Conservation (phyloP, 2,888 invertebrate genomes). For the Apotomis turbidana region DNA sequence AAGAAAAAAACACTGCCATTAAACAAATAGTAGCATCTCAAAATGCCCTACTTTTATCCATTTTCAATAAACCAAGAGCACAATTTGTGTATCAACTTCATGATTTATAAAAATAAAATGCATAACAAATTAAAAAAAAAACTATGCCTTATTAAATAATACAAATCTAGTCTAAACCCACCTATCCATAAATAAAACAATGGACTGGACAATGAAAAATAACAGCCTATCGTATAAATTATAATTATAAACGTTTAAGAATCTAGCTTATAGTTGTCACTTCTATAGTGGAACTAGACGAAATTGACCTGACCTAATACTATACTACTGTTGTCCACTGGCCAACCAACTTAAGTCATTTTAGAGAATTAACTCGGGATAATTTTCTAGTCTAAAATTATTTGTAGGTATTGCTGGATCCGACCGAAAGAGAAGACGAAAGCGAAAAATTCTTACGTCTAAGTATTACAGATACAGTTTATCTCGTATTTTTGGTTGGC, state of each 20-base stretch:
- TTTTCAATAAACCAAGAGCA: constrained; percentile 15
- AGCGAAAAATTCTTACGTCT: constrained; percentile 26
- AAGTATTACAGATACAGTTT: not conserved
- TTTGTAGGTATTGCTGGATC: constrained; percentile 15
- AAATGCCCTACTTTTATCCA: constrained; percentile 4
- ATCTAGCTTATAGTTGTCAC: constrained; percentile 62
- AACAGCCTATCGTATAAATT: constrained; percentile 54
- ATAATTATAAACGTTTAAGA: constrained; percentile 44
- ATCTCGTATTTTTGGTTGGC: constrained; percentile 21
- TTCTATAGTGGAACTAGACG: constrained; percentile 55
- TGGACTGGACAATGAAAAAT: constrained; percentile 56
- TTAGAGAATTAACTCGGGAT: constrained; percentile 11
- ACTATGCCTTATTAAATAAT: constrained; percentile 26
- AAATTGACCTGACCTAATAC: constrained; percentile 61
- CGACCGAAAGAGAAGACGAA: constrained; percentile 27
- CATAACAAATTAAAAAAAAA: constrained; percentile 35
- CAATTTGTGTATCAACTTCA: constrained; percentile 29
- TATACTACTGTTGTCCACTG: constrained; percentile 45
- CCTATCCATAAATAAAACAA: constrained; percentile 54
- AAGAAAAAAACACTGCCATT: constrained; percentile 24
- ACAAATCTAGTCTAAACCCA: constrained; percentile 36
- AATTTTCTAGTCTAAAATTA: constrained; percentile 28
- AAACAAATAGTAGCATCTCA: constrained; percentile 22
- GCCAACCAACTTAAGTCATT: constrained; percentile 28
- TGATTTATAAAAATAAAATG: constrained; percentile 44